Base-by-base conservation (phyloP, 1,140 invertebrate species). In the Dreissena polymorpha region DNA sequence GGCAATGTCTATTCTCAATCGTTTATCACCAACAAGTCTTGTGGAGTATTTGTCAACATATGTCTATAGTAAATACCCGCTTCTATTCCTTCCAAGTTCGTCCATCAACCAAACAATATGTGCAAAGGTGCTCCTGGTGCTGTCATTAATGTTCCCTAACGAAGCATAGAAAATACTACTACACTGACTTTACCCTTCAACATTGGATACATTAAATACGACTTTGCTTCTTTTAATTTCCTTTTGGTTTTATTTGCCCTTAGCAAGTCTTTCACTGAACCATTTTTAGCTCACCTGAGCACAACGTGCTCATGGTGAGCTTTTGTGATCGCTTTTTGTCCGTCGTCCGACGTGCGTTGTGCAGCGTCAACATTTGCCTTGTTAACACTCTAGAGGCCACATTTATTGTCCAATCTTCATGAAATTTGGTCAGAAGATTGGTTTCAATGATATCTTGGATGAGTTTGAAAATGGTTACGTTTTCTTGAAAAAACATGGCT, bases 221-320 rank as follows among this genome's bases (percentile, higher is more conserved):
- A 27, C 60, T 14, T 27, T 39, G 18, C 21, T 60, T 77, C 76
- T 65, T 80, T 79, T 49, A 85, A 51, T 21, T 72, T 79, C 29
- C 73, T 64, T 21, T 85, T 80, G 13, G 67, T 53, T 78, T 86
- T 86, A 7, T 60, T 83, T 51, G 82, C 85, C 60, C 39, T 39
- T 27, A 77, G 13, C n/a, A 84, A 21, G 27, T 86, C 82, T 14
- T 50, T 27, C 53, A 76, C 72, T 12, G 12, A 55, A 25, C 16
- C 78, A 49, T 25, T 63, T 50, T 81, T 83, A 5, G 81, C 49
- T 72, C n/a, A n/a, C n/a, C n/a, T n/a, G n/a, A n/a, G n/a, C n/a
- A n/a, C n/a, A n/a, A n/a, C n/a, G n/a, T n/a, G n/a, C n/a, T n/a
- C n/a, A n/a, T n/a, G n/a, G n/a, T n/a, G n/a, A n/a, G n/a, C n/a